These are phyloP conservation scores for Suncus etruscus DNA, from an alignment of 2,113 vertebrate genomes.

Conservation along the genomic window DNA sequence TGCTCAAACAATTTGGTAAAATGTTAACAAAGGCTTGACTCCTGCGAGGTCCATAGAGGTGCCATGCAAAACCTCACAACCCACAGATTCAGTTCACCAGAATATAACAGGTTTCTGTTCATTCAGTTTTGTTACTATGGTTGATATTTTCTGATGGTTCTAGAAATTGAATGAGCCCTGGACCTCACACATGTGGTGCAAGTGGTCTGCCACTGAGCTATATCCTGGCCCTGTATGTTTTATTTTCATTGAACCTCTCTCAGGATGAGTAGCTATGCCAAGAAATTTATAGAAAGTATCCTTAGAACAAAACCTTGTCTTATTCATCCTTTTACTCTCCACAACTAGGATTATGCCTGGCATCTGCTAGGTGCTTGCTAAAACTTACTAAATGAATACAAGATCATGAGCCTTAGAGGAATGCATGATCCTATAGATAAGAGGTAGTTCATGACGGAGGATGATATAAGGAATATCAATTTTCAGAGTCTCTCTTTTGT, in stretches of 20 bases:
- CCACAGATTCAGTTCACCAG: neutral
- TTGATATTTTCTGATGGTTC: too few relatives aligned
- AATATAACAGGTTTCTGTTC: neutral
- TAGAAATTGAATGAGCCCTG: too few relatives aligned
- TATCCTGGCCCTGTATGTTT: neutral
- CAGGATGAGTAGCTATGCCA: neutral
- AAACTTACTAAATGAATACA: neutral
- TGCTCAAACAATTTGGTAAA: slow-evolving; percentile 7
- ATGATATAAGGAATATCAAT: neutral
- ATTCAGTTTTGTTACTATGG: too few relatives aligned
- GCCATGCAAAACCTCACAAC: neutral
- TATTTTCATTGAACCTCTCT: slow-evolving; percentile 28
- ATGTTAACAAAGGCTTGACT: slow-evolving; percentile 20
- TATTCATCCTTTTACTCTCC: neutral
- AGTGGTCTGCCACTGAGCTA: too few relatives aligned
- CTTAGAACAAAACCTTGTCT: neutral
- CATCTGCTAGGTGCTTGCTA: neutral
- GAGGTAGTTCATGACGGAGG: neutral
- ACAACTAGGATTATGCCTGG: neutral
- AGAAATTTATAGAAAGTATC: neutral
- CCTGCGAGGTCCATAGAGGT: neutral
- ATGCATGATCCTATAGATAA: neutral
- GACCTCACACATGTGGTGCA: too few relatives aligned
- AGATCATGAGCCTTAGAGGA: neutral
- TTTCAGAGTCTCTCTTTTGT: neutral